Evolutionary conservation across 2,888 invertebrate species (phyloP), one percentile per base, ranked within the genome.

Genomic region (Caenorhabditis sp.): DNA sequence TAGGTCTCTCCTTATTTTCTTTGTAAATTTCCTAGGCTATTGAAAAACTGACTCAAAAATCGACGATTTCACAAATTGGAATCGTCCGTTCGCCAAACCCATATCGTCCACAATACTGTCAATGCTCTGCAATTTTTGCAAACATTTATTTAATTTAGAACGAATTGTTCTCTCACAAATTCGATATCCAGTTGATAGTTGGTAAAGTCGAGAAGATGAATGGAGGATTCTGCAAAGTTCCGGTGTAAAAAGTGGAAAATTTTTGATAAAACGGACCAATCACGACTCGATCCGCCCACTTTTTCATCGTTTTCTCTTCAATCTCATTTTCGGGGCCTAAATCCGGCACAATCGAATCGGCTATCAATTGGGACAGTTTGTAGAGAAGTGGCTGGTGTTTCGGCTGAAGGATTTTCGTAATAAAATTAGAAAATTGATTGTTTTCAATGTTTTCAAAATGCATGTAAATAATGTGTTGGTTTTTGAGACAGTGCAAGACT

Each of bases 251-350:
- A n/a, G 9, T 9, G 2, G n/a, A 39, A 56, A 9, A 20, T 20
- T 27, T 24, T 17, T 17, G 0, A 17, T 26, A 52, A 52, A 30
- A 13, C n/a, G 15, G 15, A 65, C 66, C 74, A 15, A 74, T 48
- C 8, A 68, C 50, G 22, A 75, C 32, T 11, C 68, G 75, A 56
- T 75, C 75, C 13, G 61, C 56, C 75, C 75, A 75, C 46, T 68
- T 68, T 26, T 58, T 30, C 32, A 75, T 30, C 11, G 20, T 27
- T 30, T 24, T 30, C 22, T 56, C 30, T n/a, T 62, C 68, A 11
- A 43, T 30, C 20, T 56, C 52, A 30, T 37, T 22, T 3, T 63
- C 68, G 4, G 26, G 7, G 9, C 27, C 43, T 35, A 52, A 45
- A 8, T 63, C 56, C 0, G 43, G 27, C 2, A 48, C 58, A 45